Evolutionary conservation across 2,888 invertebrate species (phyloP).

Genomic region (Opisthograptis luteolata): DNA sequence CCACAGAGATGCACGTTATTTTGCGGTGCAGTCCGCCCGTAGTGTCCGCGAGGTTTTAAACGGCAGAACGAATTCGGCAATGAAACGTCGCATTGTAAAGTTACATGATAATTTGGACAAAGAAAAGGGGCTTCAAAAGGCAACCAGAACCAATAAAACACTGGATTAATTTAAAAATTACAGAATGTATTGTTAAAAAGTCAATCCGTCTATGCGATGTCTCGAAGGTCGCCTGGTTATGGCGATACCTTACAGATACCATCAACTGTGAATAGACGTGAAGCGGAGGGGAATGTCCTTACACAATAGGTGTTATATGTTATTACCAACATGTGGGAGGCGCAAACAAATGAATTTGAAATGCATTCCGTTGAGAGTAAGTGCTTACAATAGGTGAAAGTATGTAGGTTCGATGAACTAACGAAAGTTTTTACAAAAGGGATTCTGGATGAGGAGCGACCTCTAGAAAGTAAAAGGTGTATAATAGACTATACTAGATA

Average conservation of each 20-base stretch:
- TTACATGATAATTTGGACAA: too few relatives aligned
- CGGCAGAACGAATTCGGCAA: too few relatives aligned
- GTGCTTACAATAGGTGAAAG: slow-evolving; percentile 79
- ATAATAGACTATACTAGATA: not conserved
- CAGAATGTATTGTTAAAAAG: too few relatives aligned
- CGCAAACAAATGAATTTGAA: slow-evolving; percentile 72
- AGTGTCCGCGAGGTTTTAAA: too few relatives aligned
- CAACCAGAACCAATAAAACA: too few relatives aligned
- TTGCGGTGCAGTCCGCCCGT: too few relatives aligned
- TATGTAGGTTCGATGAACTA: slow-evolving; percentile 82
- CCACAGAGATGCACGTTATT: too few relatives aligned
- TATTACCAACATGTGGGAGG: slow-evolving; percentile 55
- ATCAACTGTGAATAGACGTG: slow-evolving; percentile 9
- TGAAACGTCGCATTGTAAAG: too few relatives aligned
- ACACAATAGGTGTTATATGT: slow-evolving; percentile 51
- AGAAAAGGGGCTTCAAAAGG: too few relatives aligned
- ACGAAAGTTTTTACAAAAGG: slow-evolving; percentile 74
- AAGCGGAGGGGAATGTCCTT: slow-evolving; percentile 35
- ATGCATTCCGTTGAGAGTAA: slow-evolving; percentile 76
- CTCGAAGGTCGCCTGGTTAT: not conserved
- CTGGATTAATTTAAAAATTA: too few relatives aligned
- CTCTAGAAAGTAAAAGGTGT: slow-evolving; percentile 66
- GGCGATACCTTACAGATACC: not conserved
- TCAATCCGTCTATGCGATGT: too few relatives aligned
- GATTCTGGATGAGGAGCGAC: slow-evolving; percentile 53